These are phyloP conservation scores for Lithosia quadra DNA, from an alignment of 2,888 invertebrate genomes.

Conservation along the genomic window DNA sequence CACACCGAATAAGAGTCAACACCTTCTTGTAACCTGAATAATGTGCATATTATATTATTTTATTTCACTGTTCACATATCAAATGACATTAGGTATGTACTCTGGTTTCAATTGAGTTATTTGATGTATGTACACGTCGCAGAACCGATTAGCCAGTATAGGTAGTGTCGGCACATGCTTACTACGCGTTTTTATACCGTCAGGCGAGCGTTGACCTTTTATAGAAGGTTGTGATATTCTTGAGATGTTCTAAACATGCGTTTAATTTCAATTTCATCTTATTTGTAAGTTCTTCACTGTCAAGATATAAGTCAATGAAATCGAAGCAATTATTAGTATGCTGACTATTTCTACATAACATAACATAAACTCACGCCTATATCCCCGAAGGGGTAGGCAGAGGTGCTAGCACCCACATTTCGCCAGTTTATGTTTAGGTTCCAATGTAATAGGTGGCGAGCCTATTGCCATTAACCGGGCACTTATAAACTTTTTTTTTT, in stretches of 20 bases:
- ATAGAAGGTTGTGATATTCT: not conserved
- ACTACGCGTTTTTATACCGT: conserved; percentile 14
- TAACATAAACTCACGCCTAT: too few species aligned
- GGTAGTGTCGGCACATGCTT: conserved; percentile 15
- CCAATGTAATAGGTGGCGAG: too few species aligned
- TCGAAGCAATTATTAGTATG: not conserved
- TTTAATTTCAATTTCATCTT: not conserved
- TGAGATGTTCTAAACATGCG: not conserved
- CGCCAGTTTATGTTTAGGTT: too few species aligned
- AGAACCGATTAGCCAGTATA: not conserved
- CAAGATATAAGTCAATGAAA: not conserved
- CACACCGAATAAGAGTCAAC: not conserved
- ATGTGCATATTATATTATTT: not conserved
- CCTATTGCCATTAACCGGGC: too few species aligned
- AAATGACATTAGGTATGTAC: not conserved
- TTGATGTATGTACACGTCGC: conserved; percentile 8
- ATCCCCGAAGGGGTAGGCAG: too few species aligned
- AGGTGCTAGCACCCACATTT: too few species aligned
- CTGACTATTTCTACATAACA: too few species aligned
- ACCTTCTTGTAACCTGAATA: conserved; percentile 2
- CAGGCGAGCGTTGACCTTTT: conserved; percentile 15
- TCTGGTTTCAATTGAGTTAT: conserved; percentile 15
- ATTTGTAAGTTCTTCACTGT: not conserved
- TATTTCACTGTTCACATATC: conserved; percentile 8
- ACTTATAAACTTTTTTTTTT: too few species aligned